Evolutionary conservation across 92 coral and sea anemone species (phyloP), one percentile per base, ranked within the genome.

Genomic region (Diadumene lineata): DNA sequence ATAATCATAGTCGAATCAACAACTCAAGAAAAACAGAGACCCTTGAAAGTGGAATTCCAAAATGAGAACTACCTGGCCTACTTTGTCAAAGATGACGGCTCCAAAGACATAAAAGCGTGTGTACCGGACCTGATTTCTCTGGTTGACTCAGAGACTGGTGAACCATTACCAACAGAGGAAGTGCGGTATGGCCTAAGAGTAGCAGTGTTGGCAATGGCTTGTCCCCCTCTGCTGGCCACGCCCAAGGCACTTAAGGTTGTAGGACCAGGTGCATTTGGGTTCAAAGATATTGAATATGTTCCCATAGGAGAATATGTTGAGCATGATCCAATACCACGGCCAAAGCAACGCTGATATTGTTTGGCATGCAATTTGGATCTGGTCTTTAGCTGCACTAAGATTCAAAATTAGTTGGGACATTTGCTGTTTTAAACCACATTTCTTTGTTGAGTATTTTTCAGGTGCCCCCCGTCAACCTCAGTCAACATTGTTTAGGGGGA

Each of bases 251-350:
- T 94, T 17, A 34, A 76, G 21, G 88, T 84, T 46, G 97, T 77
- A 18, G 98, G 98, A 38, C 98, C 98, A 1, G 79, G 50, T 30
- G 96, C 92, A 1, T 94, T 94, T 84, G 92, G 94, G n/a, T 92
- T 88, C 71, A 44, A 68, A 18, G 93, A 79, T 34, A 64, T 84
- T 27, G 71, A 46, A 16, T 94, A 91, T 75, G 67, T 69, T 56
- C 84, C 97, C 18, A 66, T 87, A 29, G 92, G 80, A 33, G 33
- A 34, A 26, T 94, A 92, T 67, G 64, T 83, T 64, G 91, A 92
- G 53, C 80, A 70, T 65, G 60, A 66, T 10, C 93, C 97, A 57
- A 73, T 94, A 70, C 98, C 98, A 38, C 48, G 13, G 48, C 48
- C 48, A 38, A 38, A 13, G 13, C 48, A 13, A 38, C 48, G 13